Percentiles rank a stretch among this genome's conserved stretches.
These are phyloP conservation scores for Loripinus fragilis DNA, from an alignment of 2,888 invertebrate genomes.

Conservation along the genomic window DNA sequence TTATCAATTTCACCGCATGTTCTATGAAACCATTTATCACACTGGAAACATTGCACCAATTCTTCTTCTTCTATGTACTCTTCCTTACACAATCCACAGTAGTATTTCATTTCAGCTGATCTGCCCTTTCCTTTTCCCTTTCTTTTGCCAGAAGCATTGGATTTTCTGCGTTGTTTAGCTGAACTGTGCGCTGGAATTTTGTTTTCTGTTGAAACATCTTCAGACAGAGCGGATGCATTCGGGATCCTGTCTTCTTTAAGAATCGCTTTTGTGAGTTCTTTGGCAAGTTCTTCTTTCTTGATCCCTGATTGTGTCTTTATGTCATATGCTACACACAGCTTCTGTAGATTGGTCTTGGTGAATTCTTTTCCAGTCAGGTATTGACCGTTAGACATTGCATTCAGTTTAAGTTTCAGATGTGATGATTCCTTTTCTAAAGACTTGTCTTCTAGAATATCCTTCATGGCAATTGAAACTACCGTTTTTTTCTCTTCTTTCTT, in stretches of 20 bases:
- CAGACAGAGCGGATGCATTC: background rate
- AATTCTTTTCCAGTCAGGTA: background rate
- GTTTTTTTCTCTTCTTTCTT: constrained; percentile 19
- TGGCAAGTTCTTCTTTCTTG: background rate
- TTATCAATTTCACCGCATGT: background rate
- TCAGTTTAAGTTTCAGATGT: constrained; percentile 36
- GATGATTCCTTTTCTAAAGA: constrained; percentile 24
- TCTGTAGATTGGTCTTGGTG: background rate
- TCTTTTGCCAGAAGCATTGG: background rate
- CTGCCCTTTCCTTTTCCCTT: background rate
- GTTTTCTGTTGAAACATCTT: background rate
- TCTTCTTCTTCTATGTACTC: background rate
- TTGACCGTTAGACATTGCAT: background rate
- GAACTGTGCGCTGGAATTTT: too few species aligned
- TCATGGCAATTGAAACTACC: constrained; percentile 14
- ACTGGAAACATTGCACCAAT: background rate
- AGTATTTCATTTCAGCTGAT: background rate
- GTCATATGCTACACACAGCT: background rate
- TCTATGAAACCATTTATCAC: background rate
- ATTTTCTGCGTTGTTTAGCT: background rate
- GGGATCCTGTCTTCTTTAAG: background rate
- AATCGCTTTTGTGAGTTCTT: background rate
- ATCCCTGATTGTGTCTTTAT: background rate
- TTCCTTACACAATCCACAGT: background rate
- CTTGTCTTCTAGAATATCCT: constrained; percentile 26